phyloP scores from a whole-genome alignment of 2,888 invertebrate genomes.

The Iphiclides podalirius region DNA sequence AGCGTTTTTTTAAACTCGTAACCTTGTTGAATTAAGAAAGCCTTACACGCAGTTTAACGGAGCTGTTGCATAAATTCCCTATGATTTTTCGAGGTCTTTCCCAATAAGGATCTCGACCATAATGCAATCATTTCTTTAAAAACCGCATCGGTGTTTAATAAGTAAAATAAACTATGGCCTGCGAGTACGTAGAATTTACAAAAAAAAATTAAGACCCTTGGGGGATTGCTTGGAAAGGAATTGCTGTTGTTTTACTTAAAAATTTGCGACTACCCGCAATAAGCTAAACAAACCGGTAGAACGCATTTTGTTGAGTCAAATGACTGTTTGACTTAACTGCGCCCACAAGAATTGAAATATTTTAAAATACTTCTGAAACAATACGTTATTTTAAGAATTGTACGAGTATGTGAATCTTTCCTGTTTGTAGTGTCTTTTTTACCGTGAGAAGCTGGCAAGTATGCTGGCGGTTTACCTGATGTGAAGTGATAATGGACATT shows the following conservation, averaged over 20 bases:
- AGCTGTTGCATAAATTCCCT: too few relatives aligned
- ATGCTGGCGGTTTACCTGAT: too few relatives aligned
- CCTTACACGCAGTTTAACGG: too few relatives aligned
- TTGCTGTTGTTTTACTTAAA: slow-evolving; percentile 5
- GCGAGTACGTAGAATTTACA: slow-evolving; percentile 5
- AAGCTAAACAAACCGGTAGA: not conserved
- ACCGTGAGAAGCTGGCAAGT: too few relatives aligned
- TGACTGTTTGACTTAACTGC: not conserved
- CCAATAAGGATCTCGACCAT: not conserved
- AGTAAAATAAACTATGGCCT: slow-evolving; percentile 1
- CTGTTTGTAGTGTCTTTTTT: too few relatives aligned
- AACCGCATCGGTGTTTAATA: not conserved
- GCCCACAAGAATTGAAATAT: too few relatives aligned
- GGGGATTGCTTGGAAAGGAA: slow-evolving; percentile 4
- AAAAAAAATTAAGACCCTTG: not conserved
- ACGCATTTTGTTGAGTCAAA: not conserved
- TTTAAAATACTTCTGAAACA: too few relatives aligned
- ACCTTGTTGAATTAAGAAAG: too few relatives aligned
- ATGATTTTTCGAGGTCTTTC: not conserved
- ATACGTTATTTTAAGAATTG: too few relatives aligned
- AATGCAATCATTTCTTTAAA: not conserved
- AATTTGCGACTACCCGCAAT: slow-evolving; percentile 18
- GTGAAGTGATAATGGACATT: too few relatives aligned
- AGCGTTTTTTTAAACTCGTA: too few relatives aligned
- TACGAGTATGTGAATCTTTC: too few relatives aligned